phyloP scores from a whole-genome alignment of 2,797 vertebrate genomes.

The Pantherophis alleghaniensis region DNA sequence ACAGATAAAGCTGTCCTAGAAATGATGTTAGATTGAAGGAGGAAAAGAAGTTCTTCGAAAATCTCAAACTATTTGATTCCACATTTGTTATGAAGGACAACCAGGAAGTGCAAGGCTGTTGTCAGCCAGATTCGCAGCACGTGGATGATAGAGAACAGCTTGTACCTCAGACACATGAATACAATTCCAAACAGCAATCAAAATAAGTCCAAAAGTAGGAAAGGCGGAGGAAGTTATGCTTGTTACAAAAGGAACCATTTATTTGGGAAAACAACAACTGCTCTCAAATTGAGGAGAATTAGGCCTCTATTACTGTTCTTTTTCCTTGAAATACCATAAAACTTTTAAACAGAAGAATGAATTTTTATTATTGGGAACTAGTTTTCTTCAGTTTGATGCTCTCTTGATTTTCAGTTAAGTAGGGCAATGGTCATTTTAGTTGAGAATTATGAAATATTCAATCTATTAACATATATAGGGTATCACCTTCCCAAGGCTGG shows the following conservation, averaged over 20 bases:
- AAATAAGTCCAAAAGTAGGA: constrained; percentile 50
- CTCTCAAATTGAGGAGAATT: background rate
- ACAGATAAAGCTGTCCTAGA: background rate
- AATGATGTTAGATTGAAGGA: background rate
- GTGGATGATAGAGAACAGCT: constrained; percentile 25
- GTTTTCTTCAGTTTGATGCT: background rate
- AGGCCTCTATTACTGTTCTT: constrained; percentile 15
- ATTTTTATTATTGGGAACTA: background rate
- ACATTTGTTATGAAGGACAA: constrained; percentile 38
- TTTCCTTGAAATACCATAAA: background rate
- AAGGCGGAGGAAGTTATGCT: constrained; percentile 21
- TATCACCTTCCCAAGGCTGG: background rate
- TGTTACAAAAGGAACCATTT: constrained; percentile 41
- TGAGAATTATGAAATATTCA: background rate
- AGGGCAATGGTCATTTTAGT: background rate
- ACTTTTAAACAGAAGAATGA: background rate
- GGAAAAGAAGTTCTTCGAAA: background rate
- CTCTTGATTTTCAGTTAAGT: background rate
- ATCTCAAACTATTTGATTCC: constrained; percentile 12
- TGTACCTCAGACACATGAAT: constrained; percentile 36
- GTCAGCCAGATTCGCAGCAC: constrained; percentile 45
- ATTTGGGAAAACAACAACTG: constrained; percentile 37
- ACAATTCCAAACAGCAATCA: constrained; percentile 40
- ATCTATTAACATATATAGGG: background rate
- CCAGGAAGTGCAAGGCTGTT: background rate